Base-by-base conservation (phyloP, 2,797 vertebrate species). In the Spizella passerina region DNA sequence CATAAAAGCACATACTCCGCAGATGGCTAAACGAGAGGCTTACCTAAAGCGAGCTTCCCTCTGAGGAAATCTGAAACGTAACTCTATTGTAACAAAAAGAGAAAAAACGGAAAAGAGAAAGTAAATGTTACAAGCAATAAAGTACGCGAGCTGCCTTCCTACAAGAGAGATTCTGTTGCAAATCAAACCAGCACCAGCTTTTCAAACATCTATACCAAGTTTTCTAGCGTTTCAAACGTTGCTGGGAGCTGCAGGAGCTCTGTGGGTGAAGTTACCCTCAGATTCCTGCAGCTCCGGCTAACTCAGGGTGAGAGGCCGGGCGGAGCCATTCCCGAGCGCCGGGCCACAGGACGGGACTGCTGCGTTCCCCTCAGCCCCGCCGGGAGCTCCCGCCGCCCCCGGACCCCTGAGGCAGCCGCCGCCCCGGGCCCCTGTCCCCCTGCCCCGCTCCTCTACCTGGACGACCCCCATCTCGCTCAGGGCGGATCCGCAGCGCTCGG, bases 251-350 rank as follows among this genome's bases (percentile, higher is more conserved):
- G 38, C 21, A 3, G 15, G 41, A 17, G 14, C 27, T 4, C 47
- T 1, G 69, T 0, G 17, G 30, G 8, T 2, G 29, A 19, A 32
- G 55, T 0, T 3, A 4, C 9, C 10, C 80, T 0, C n/a, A 2
- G 50, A 11, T 3, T 6, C 11, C 49, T 7, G 9, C 0, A 10
- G n/a, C 49, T 22, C n/a, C 30, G 8, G 20, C 23, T 5, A 12
- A 9, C 41, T 36, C 23, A 5, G 56, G 10, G 17, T 0, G 24
- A 22, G 21, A 14, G 7, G 27, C 27, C 21, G 7, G 19, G 16
- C 8, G 8, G 4, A 19, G 21, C 1, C 10, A 4, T 2, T 3
- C 8, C 63, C 30, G 22, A 71, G 56, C 3, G 14, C 56, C 47
- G 1, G 32, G 21, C 9, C 75, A 4, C 30, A 13, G 34, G 4